These are phyloP conservation scores for Falcaria lacertinaria DNA, from an alignment of 2,888 invertebrate genomes.

Conservation along the genomic window DNA sequence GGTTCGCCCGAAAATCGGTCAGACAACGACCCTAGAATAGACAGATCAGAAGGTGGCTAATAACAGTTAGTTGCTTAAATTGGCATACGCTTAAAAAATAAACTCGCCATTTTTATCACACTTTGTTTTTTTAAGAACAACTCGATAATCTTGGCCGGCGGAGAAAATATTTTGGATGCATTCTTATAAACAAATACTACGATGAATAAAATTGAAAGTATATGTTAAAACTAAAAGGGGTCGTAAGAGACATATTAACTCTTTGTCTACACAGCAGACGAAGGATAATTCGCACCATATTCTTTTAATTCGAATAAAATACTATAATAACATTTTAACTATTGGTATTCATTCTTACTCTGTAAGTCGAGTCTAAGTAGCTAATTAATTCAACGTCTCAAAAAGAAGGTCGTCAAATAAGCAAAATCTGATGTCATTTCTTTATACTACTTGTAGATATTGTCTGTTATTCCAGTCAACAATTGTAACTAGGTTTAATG, in stretches of 20 bases:
- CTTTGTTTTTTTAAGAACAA: not conserved
- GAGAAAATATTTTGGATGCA: too few relatives aligned
- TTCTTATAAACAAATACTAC: too few relatives aligned
- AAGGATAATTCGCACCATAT: too few relatives aligned
- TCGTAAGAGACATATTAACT: too few relatives aligned
- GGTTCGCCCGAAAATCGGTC: conserved; percentile 17
- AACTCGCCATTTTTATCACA: not conserved
- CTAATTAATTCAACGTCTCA: not conserved
- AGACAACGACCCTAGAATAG: conserved; percentile 27
- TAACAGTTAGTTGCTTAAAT: conserved; percentile 24
- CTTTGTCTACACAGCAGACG: too few relatives aligned
- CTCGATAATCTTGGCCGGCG: too few relatives aligned
- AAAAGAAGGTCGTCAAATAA: not conserved
- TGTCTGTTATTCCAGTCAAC: not conserved
- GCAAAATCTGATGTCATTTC: too few relatives aligned
- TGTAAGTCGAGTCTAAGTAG: not conserved
- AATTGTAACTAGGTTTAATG: not conserved
- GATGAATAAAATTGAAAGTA: too few relatives aligned
- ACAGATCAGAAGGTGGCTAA: conserved; percentile 19
- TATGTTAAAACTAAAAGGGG: too few relatives aligned
- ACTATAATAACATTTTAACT: too few relatives aligned
- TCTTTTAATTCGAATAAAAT: too few relatives aligned
- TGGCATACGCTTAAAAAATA: conserved; percentile 17
- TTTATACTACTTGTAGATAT: not conserved
- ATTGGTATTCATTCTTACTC: too few relatives aligned